These are phyloP conservation scores for Acrossocheilus fasciatus DNA, from an alignment of 2,797 vertebrate genomes.

Conservation along the genomic window DNA sequence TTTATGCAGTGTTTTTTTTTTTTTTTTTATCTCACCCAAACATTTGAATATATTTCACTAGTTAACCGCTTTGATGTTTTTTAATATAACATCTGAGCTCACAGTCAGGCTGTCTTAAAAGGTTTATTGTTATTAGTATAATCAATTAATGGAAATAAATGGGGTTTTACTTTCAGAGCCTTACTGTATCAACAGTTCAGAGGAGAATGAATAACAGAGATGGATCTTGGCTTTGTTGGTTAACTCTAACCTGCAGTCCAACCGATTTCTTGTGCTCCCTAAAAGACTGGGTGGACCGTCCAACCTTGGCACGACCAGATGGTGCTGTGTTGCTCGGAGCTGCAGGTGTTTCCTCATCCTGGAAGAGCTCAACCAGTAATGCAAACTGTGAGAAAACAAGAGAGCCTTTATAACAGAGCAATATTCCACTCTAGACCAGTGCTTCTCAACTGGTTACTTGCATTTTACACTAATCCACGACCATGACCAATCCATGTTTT, in stretches of 20 bases:
- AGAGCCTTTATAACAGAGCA: not conserved
- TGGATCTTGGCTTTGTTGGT: not conserved
- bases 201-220: not conserved
- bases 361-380: constrained; percentile 89
- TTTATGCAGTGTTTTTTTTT: not conserved
- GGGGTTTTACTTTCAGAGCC: not conserved
- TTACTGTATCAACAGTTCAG: not conserved
- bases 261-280: constrained; percentile 94
- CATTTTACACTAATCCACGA: not conserved
- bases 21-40: not conserved
- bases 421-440: not conserved
- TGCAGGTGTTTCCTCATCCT: constrained; percentile 83
- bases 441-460: not conserved
- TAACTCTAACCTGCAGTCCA: constrained; percentile 89
- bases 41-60: not conserved
- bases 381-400: constrained; percentile 80
- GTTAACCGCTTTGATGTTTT: not conserved
- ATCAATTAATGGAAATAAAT: not conserved
- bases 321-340: constrained; percentile 73
- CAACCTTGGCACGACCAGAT: constrained; percentile 73
- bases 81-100: not conserved
- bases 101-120: not conserved
- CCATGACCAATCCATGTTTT: not conserved
- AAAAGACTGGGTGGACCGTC: constrained; percentile 75
- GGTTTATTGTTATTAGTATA: not conserved